A percentile compares a stretch with the other conserved stretches of the same genome.
Conservation (phyloP, 2,888 invertebrate species). For the Lottia scabra region DNA sequence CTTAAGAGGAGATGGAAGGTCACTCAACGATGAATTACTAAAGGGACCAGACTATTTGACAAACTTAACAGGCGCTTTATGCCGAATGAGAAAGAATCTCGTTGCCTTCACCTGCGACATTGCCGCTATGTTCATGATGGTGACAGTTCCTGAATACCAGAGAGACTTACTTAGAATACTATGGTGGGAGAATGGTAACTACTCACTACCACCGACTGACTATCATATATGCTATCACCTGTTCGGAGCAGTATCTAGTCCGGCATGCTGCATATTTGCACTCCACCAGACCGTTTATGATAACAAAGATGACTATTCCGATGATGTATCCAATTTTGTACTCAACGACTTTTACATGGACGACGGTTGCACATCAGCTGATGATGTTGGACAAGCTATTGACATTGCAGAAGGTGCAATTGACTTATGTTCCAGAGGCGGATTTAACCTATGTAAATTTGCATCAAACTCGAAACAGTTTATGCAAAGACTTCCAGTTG, state of each 20-base stretch:
- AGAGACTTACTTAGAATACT: not conserved
- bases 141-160: not conserved
- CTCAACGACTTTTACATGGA: not conserved
- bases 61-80: not conserved
- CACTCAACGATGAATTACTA: not conserved
- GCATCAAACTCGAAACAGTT: not conserved
- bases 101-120: not conserved
- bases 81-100: not conserved
- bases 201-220: not conserved
- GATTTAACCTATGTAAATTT: not conserved
- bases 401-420: not conserved
- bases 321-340: not conserved
- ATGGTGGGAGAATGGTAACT: not conserved
- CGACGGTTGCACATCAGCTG: not conserved
- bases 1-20: not conserved
- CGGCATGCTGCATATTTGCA: not conserved
- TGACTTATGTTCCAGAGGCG: not conserved
- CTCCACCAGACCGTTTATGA: not conserved
- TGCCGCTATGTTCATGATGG: not conserved
- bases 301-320: not conserved
- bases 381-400: not conserved
- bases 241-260: not conserved
- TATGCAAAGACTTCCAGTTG: not conserved
- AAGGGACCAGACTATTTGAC: not conserved
- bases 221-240: not conserved